Base-by-base conservation (phyloP, 2,797 vertebrate species). In the Cygnus olor region DNA sequence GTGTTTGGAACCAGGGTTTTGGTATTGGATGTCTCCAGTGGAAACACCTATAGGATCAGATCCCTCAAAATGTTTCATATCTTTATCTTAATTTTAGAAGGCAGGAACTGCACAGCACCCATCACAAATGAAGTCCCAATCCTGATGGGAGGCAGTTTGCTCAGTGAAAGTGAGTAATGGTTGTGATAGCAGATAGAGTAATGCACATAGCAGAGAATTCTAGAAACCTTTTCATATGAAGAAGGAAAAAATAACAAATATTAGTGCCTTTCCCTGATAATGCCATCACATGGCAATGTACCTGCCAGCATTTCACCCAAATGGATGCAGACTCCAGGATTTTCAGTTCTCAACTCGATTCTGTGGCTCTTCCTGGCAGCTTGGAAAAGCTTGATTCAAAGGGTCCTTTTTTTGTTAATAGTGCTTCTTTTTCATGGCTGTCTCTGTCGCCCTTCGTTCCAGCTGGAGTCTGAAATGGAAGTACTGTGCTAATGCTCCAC, bases 391-490 rank as follows among this genome's bases (percentile, higher is more conserved):
- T 81, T 79, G 30, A 7, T 90, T 90, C 68, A 76, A 76, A 66
- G 38, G 27, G 30, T 91, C 20, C 19, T 22, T 36, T 64, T 91
- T 84, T 80, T 70, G 19, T 83, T 85, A 91, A 69, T 8, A 89
- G 69, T 32, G 69, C 49, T 76, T 65, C 51, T 86, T 93, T 83
- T 83, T 91, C 21, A 53, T 76, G 21, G 21, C 42, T 95, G 45
- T 71, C 28, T 77, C 45, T 65, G 2, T 49, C 27, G 49, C 45
- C 70, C 14, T 36, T 73, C 42, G 7, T 78, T 95, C 63, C 94
- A 92, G 70, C 51, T 73, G 66, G 70, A 93, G 22, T 79, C 77
- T 91, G 63, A 94, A 90, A 65, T 73, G 73, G 82, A 88, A 84
- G 80, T 49, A 70, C 54, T 84, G 16, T 86, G 21, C 85, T 93